phyloP scores from a whole-genome alignment of 2,113 vertebrate species.

The Alethe diademata region DNA sequence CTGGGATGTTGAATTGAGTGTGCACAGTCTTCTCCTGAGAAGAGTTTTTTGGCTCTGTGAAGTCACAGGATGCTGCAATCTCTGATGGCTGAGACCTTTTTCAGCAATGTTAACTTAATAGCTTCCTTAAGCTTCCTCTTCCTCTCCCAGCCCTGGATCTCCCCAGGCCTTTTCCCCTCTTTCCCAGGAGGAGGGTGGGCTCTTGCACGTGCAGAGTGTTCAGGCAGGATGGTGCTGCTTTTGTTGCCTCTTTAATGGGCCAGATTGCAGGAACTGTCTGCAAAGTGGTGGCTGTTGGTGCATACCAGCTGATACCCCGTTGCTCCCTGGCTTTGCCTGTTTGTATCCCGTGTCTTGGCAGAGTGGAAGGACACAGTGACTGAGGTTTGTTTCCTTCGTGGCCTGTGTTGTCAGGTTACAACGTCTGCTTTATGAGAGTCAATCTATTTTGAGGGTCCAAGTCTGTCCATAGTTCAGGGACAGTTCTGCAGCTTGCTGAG shows the following conservation, averaged over 20 bases:
- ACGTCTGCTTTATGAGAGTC: neutral
- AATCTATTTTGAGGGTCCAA: neutral
- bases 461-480: neutral
- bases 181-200: neutral
- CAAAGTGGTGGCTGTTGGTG: neutral
- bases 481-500: neutral
- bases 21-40: neutral
- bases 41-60: neutral
- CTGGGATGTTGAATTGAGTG: neutral
- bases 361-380: neutral
- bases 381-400: neutral
- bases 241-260: neutral
- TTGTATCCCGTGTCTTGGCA: accelerated
- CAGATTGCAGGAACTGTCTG: neutral
- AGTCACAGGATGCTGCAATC: neutral
- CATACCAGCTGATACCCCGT: neutral
- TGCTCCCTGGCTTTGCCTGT: neutral
- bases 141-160: neutral
- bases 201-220: neutral
- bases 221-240: neutral
- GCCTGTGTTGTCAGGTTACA: neutral
- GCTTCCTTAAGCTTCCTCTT: neutral
- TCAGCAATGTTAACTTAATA: neutral
- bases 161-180: neutral
- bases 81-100: neutral